Conservation (phyloP, 2,113 vertebrate species). For the Microcebus tavaratra region DNA sequence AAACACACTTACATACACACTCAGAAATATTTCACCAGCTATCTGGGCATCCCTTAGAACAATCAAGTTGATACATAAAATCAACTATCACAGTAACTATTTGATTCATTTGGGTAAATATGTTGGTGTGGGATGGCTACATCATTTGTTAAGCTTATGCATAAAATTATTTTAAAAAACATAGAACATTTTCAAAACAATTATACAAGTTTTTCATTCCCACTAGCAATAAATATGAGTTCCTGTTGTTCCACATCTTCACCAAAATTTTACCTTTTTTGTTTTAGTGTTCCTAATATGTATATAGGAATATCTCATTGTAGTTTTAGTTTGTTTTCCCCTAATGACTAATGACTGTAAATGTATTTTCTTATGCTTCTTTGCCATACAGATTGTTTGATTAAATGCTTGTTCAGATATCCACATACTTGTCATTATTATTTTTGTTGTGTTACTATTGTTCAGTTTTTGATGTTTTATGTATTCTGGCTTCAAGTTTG, state of each 20-base stretch:
- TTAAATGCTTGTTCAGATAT: neutral
- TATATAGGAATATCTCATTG: neutral
- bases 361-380: neutral
- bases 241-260: neutral
- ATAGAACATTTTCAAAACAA: neutral
- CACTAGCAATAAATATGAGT: neutral
- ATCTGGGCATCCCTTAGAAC: neutral
- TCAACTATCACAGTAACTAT: neutral
- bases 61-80: neutral
- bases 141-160: neutral
- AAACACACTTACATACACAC: neutral
- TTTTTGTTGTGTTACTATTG: neutral
- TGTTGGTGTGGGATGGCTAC: neutral
- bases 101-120: neutral
- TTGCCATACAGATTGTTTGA: neutral
- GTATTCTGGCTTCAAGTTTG: neutral
- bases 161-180: neutral
- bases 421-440: neutral
- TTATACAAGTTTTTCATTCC: neutral
- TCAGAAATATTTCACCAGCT: neutral
- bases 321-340: neutral
- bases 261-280: neutral
- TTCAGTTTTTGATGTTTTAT: neutral
- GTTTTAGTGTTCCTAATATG: neutral
- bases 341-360: neutral